A percentile compares a stretch with the other conserved stretches of the same genome.
phyloP scores from a whole-genome alignment of 2,797 vertebrate species.

The Mus spretus region DNA sequence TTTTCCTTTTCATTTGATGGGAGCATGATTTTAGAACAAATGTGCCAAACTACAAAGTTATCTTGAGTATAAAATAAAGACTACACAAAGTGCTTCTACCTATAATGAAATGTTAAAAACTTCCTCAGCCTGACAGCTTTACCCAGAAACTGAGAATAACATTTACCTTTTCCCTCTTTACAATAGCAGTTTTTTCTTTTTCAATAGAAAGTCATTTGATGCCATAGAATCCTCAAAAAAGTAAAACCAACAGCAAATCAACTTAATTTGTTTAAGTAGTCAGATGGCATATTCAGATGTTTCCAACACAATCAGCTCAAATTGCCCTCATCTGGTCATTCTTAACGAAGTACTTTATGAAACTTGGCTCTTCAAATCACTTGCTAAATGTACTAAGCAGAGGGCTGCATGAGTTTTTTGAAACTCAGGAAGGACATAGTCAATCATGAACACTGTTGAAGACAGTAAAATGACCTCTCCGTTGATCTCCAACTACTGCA shows the following conservation, averaged over 20 bases:
- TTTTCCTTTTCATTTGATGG: constrained; percentile 67
- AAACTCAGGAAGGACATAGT: neutral
- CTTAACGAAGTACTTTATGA: constrained; percentile 30
- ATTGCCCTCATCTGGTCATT: neutral
- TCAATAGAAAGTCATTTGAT: constrained; percentile 58
- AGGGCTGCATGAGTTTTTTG: neutral
- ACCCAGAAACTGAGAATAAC: constrained; percentile 68
- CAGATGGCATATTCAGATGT: neutral
- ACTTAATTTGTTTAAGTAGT: neutral
- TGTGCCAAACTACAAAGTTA: constrained; percentile 73
- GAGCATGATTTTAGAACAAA: constrained; percentile 76
- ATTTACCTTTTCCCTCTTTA: constrained; percentile 27
- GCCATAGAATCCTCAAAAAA: neutral
- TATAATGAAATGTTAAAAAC: constrained; percentile 79
- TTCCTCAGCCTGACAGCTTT: constrained; percentile 70
- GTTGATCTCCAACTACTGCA: neutral
- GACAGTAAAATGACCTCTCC: neutral
- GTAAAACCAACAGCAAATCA: constrained; percentile 55
- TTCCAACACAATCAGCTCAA: neutral
- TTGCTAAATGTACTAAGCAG: neutral
- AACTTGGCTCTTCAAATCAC: neutral
- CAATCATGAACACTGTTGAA: neutral
- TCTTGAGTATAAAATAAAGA: constrained; percentile 73
- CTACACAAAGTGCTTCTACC: constrained; percentile 62
- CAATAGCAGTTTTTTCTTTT: constrained; percentile 22